A percentile compares a stretch with the other conserved stretches of the same genome.
phyloP scores from a whole-genome alignment of 2,888 invertebrate species.

The Ecdyonurus torrentis region DNA sequence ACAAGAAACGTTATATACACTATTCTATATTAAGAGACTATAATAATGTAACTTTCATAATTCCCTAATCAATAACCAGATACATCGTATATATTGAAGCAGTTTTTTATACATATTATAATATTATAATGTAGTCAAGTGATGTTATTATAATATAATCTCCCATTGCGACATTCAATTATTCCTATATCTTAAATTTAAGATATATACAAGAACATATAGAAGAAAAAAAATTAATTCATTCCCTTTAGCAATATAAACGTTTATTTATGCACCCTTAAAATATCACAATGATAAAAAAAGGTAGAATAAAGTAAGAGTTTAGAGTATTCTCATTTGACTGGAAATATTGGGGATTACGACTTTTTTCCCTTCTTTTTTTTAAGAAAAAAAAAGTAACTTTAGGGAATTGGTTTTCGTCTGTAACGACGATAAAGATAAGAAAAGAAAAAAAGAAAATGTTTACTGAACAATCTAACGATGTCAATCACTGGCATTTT shows the following conservation, averaged over 20 bases:
- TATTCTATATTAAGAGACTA: too few relatives aligned
- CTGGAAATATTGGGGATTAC: background rate
- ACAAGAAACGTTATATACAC: too few relatives aligned
- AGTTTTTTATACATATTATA: too few relatives aligned
- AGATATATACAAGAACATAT: background rate
- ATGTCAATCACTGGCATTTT: background rate
- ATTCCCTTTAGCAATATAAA: too few relatives aligned
- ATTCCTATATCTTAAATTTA: background rate
- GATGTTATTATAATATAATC: too few relatives aligned
- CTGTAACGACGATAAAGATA: background rate
- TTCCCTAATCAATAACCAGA: too few relatives aligned
- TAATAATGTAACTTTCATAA: too few relatives aligned
- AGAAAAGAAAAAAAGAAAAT: background rate
- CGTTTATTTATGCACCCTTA: background rate
- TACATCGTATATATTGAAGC: too few relatives aligned
- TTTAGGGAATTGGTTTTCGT: background rate
- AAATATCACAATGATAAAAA: background rate
- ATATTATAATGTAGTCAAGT: too few relatives aligned
- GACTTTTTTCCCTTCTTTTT: too few relatives aligned
- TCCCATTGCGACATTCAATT: background rate
- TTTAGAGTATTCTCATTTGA: background rate
- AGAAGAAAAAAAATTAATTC: too few relatives aligned
- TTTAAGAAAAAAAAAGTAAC: background rate
- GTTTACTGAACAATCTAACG: background rate
- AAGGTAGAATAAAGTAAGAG: background rate